A percentile compares a stretch with the other conserved stretches of the same genome.
Evolutionary conservation across 2,888 invertebrate genomes (phyloP).

Genomic region (Panopea generosa): DNA sequence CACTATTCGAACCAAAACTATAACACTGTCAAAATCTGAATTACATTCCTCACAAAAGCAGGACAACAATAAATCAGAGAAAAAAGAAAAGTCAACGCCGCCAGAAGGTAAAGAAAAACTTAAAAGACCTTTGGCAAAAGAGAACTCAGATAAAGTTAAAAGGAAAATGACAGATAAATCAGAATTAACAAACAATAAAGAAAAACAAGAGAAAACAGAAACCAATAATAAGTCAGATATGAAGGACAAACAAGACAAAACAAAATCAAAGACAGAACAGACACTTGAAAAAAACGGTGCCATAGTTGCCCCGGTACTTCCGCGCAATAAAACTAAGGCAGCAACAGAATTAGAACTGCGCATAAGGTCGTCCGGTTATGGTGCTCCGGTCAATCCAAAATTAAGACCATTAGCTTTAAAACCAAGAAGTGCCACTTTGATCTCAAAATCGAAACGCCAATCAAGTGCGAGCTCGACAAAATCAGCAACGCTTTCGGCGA

Average conservation of each 20-base stretch:
- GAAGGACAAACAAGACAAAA: too few species aligned
- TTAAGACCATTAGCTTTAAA: conserved; percentile 46
- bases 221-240: not conserved
- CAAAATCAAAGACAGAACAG: conserved; percentile 43
- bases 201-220: not conserved
- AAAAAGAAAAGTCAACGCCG: not conserved
- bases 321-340: conserved; percentile 30
- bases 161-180: not conserved
- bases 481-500: conserved; percentile 5
- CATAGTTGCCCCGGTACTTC: not conserved
- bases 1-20: too few species aligned
- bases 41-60: too few species aligned
- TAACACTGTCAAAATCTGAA: too few species aligned
- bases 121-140: not conserved
- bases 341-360: conserved; percentile 33
- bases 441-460: conserved; percentile 30
- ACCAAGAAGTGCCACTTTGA: conserved; percentile 50
- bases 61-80: too few species aligned
- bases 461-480: conserved; percentile 51
- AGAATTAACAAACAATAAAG: not conserved
- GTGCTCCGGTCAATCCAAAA: conserved; percentile 49
- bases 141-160: not conserved
- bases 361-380: conserved; percentile 59
- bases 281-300: conserved; percentile 5
- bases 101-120: not conserved